A percentile compares a stretch with the other conserved stretches of the same genome.
Conservation (phyloP, 2,888 invertebrate genomes). For the Apantesis nais region DNA sequence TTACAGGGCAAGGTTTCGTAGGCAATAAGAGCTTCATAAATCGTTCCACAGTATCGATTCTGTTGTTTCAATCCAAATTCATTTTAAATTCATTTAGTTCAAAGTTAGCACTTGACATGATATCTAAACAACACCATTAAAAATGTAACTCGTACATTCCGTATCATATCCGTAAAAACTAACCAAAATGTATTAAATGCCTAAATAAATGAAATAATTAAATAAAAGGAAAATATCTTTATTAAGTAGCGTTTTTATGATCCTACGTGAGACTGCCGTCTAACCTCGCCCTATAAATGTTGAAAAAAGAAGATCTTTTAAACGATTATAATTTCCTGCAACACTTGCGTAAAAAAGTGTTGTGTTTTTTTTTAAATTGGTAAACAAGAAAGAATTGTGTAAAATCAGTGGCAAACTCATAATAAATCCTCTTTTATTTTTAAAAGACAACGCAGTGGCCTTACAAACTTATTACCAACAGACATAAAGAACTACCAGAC, state of each 20-base stretch:
- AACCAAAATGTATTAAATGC: no score
- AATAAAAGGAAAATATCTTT: no score
- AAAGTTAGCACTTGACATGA: no score
- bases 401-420: neutral
- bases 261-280: neutral
- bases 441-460: neutral
- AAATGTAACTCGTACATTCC: no score
- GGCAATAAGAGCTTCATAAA: conserved; percentile 28
- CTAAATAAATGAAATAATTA: no score
- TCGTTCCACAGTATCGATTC: conserved; percentile 15
- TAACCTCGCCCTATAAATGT: neutral
- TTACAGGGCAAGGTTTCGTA: conserved; percentile 44
- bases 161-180: no score
- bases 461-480: no score
- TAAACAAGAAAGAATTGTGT: neutral
- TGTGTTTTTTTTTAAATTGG: neutral
- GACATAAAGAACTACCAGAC: no score
- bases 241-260: no score
- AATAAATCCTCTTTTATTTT: neutral
- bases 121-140: neutral
- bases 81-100: neutral
- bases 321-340: neutral
- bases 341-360: neutral
- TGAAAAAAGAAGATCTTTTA: neutral
- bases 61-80: neutral